phyloP scores from a whole-genome alignment of 2,888 invertebrate genomes.

The Agonopterix subpropinquella region DNA sequence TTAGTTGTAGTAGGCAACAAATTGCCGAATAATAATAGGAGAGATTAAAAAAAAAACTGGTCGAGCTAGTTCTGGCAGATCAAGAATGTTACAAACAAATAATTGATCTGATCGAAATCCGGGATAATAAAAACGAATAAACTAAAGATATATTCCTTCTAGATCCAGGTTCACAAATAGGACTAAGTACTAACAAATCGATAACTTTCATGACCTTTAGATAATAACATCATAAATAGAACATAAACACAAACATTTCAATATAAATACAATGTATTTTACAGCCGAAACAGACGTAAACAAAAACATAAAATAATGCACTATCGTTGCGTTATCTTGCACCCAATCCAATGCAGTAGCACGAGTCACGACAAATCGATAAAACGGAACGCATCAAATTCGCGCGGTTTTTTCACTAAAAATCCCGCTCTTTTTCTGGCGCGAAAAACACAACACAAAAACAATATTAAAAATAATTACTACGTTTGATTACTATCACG shows the following conservation, averaged over 20 bases:
- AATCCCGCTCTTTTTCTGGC: not conserved
- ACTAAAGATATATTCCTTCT: too few species aligned
- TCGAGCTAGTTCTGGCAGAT: constrained; percentile 42
- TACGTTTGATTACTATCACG: not conserved
- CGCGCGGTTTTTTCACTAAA: constrained; percentile 36
- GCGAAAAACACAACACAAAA: constrained; percentile 14
- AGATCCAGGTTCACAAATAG: too few species aligned
- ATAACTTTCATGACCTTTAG: too few species aligned
- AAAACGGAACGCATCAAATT: constrained; percentile 41
- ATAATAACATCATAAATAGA: too few species aligned
- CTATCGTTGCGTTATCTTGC: constrained; percentile 38
- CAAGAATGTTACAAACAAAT: constrained; percentile 35
- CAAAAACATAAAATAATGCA: constrained; percentile 21
- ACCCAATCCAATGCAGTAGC: constrained; percentile 52
- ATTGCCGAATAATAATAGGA: constrained; percentile 25
- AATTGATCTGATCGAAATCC: constrained; percentile 27
- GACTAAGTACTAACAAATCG: too few species aligned
- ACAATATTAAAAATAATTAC: not conserved
- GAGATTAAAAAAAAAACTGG: constrained; percentile 31
- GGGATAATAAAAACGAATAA: too few species aligned
- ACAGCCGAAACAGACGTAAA: constrained; percentile 35
- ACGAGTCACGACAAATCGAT: constrained; percentile 45
- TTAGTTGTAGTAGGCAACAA: constrained; percentile 7
- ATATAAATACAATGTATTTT: not conserved
- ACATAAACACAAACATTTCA: too few species aligned